Conservation (phyloP, 2,797 vertebrate genomes). For the Anguilla megastoma region DNA sequence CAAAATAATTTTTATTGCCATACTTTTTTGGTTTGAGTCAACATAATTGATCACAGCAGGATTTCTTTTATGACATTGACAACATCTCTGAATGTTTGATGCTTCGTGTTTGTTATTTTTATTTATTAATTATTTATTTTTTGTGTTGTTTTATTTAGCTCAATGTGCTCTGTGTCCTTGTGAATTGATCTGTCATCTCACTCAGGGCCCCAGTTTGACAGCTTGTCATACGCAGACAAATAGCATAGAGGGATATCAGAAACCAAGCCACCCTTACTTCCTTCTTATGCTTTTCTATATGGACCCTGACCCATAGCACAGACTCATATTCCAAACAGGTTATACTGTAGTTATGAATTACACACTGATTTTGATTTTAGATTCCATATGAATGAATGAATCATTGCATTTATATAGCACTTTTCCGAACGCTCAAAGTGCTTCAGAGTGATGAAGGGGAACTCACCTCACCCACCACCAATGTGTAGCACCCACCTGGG, state of each 20-base stretch:
- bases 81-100: background rate
- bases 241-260: background rate
- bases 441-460: no score
- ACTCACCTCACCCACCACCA: no score
- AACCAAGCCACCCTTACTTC: background rate
- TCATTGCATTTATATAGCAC: no score
- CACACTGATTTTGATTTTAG: background rate
- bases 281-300: background rate
- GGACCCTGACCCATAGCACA: background rate
- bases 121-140: slow-evolving; percentile 3
- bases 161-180: background rate
- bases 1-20: background rate
- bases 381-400: background rate
- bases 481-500: no score
- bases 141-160: background rate
- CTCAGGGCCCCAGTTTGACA: background rate
- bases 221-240: background rate
- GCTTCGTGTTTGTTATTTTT: slow-evolving; percentile 1
- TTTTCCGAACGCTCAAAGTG: no score
- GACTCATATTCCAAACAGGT: background rate
- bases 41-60: no score
- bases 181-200: slow-evolving; percentile 5
- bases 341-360: background rate
- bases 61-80: background rate
- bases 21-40: background rate